These are phyloP conservation scores for Amia ocellicauda DNA, from an alignment of 2,113 vertebrate species.

Conservation along the genomic window DNA sequence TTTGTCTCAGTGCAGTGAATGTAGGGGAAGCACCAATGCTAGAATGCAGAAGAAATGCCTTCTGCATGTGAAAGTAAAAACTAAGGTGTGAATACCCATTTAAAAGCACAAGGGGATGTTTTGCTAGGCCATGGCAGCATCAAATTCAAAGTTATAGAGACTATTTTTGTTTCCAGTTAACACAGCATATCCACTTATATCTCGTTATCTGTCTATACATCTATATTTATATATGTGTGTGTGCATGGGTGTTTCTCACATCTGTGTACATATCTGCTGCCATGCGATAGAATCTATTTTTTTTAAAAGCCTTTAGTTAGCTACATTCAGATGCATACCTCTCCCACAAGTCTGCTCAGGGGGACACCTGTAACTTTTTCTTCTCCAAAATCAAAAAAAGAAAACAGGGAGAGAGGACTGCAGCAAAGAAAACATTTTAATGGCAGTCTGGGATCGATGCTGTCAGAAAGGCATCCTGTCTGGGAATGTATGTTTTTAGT, in stretches of 20 bases:
- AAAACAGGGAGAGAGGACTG: constrained; percentile 61
- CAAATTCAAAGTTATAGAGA: not conserved
- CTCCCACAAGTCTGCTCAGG: constrained; percentile 47
- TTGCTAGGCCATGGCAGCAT: not conserved
- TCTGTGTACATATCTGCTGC: no score
- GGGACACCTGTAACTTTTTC: constrained; percentile 59
- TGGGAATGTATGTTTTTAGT: constrained; percentile 53
- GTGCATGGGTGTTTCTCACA: no score
- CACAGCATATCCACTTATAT: no score
- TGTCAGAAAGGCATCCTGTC: constrained; percentile 65
- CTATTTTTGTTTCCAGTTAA: no score
- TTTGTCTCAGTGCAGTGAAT: no score
- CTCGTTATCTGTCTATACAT: no score
- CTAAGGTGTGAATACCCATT: not conserved
- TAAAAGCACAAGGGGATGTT: not conserved
- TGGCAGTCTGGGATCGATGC: constrained; percentile 66
- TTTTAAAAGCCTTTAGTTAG: no score
- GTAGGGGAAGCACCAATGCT: constrained; percentile 30
- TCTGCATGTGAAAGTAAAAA: not conserved
- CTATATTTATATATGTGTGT: no score
- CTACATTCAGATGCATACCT: no score
- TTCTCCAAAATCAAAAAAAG: constrained; percentile 24
- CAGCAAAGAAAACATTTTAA: constrained; percentile 71
- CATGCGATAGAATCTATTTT: no score
- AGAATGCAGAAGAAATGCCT: constrained; percentile 30